A percentile compares a stretch with the other conserved stretches of the same genome.
Conservation (phyloP, 2,888 invertebrate species). For the Diaphora mendica region DNA sequence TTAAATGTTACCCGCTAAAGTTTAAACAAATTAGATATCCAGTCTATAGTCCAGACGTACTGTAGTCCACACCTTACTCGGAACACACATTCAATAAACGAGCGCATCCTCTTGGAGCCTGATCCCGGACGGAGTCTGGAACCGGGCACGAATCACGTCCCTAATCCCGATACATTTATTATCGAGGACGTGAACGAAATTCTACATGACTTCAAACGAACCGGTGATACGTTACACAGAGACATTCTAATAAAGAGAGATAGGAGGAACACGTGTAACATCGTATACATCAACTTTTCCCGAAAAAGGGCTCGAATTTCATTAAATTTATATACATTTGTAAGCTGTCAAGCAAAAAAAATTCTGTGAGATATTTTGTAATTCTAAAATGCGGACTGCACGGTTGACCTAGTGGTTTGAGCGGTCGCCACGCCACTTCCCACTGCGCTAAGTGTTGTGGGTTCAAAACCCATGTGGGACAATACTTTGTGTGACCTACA, state of each 20-base stretch:
- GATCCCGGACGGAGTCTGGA: background rate
- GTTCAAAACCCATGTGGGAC: too few species aligned
- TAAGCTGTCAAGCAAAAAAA: background rate
- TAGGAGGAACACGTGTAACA: background rate
- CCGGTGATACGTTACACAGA: slow-evolving; percentile 2
- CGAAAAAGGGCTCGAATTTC: background rate
- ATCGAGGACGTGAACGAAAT: slow-evolving; percentile 9
- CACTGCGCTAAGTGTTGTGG: too few species aligned
- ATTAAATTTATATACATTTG: background rate
- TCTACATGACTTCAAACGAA: background rate
- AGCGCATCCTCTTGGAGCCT: slow-evolving; percentile 12
- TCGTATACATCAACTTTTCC: background rate
- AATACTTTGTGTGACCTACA: too few species aligned
- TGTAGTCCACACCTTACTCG: background rate
- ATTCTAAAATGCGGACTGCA: too few species aligned
- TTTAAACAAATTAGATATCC: background rate
- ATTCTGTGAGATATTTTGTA: too few species aligned
- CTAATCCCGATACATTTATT: slow-evolving; percentile 16
- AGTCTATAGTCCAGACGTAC: background rate
- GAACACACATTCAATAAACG: slow-evolving; percentile 19
- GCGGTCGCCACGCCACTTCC: too few species aligned
- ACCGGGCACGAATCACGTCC: slow-evolving; percentile 22
- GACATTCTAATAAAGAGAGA: slow-evolving; percentile 7
- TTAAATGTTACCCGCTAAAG: background rate
- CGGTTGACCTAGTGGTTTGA: too few species aligned